A percentile compares a stretch with the other conserved stretches of the same genome.
Conservation (phyloP, 2,888 invertebrate genomes). For the Acrobasis repandana region DNA sequence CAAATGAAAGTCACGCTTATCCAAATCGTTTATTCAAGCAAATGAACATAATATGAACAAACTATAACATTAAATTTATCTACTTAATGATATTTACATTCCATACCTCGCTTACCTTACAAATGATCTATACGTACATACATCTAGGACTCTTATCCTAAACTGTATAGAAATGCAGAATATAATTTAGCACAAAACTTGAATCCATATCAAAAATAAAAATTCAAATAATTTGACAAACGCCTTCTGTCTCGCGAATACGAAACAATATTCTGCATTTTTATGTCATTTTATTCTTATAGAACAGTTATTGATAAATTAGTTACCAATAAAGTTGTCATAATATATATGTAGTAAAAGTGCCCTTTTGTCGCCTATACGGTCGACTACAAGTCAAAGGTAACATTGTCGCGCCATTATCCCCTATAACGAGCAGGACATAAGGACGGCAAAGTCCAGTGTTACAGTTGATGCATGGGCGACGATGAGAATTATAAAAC, state of each 20-base stretch:
- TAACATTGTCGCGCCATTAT: background rate
- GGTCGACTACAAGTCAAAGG: conserved; percentile 34
- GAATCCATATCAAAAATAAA: conserved; percentile 44
- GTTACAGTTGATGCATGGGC: background rate
- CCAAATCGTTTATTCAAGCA: conserved; percentile 83
- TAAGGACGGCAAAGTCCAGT: background rate
- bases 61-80: conserved; percentile 83
- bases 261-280: conserved; percentile 72
- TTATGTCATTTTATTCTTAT: conserved; percentile 62
- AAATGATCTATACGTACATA: conserved; percentile 65
- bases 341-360: conserved; percentile 44
- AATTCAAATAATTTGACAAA: conserved; percentile 42
- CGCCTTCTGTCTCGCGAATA: conserved; percentile 30
- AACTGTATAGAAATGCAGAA: conserved; percentile 66
- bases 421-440: background rate
- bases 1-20: conserved; percentile 66
- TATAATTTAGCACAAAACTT: conserved; percentile 47
- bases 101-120: conserved; percentile 74
- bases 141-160: conserved; percentile 70
- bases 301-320: conserved; percentile 59
- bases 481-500: conserved; percentile 13
- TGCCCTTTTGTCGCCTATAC: conserved; percentile 37
- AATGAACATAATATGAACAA: conserved; percentile 83
- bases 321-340: conserved; percentile 54
- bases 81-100: conserved; percentile 83